phyloP scores from a whole-genome alignment of 2,888 invertebrate species.

The Stenolophus ochropezus region DNA sequence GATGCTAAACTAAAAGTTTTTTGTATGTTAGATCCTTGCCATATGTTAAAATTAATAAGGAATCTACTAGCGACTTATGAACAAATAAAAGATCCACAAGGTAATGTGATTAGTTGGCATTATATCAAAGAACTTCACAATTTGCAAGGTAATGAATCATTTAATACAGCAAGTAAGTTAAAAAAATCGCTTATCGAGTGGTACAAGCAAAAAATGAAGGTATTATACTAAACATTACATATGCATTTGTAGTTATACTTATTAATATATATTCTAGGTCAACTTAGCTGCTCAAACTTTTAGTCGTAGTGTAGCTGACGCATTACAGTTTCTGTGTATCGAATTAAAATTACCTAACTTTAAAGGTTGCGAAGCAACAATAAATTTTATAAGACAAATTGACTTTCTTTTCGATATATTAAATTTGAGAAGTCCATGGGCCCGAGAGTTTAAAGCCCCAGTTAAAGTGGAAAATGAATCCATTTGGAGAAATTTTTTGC shows the following conservation, averaged over 20 bases:
- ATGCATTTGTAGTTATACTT: background rate
- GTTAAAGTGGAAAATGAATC: background rate
- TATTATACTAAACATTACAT: background rate
- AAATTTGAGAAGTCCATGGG: background rate
- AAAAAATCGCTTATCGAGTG: background rate
- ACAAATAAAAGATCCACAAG: background rate
- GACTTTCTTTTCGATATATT: slow-evolving; percentile 7
- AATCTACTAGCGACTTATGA: background rate
- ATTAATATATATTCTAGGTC: background rate
- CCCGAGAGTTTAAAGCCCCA: background rate
- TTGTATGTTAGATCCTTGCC: slow-evolving; percentile 2
- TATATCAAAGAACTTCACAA: background rate
- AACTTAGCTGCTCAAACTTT: slow-evolving; percentile 2
- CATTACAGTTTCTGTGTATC: background rate
- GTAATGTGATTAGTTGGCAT: background rate
- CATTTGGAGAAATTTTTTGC: background rate
- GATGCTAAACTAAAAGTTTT: background rate
- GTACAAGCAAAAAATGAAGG: slow-evolving; percentile 15
- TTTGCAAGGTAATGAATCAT: background rate
- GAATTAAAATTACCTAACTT: background rate
- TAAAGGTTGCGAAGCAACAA: background rate
- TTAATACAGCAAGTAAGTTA: background rate
- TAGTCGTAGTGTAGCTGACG: background rate
- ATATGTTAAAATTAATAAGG: background rate
- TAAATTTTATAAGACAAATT: background rate